Evolutionary conservation across 2,113 vertebrate species (phyloP).

Genomic region (Corythoichthys intestinalis): DNA sequence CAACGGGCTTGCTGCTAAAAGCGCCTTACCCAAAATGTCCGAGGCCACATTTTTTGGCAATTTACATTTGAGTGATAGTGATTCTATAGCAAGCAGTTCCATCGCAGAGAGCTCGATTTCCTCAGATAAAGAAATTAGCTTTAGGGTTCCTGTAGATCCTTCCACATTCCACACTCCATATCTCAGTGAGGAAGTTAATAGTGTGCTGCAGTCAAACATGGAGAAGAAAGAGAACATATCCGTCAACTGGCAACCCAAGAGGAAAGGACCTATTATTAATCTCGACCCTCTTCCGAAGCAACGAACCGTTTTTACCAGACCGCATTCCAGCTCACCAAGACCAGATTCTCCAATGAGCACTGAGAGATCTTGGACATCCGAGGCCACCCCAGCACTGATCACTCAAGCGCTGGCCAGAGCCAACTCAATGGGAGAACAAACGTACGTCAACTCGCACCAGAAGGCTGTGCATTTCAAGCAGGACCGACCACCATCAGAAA

Average conservation of each 20-base stretch:
- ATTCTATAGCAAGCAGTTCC: conserved; percentile 41
- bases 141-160: conserved; percentile 9
- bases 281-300: conserved; percentile 25
- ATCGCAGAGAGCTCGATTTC: conserved; percentile 5
- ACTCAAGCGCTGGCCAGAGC: conserved; percentile 27
- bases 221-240: conserved; percentile 9
- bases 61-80: conserved; percentile 34
- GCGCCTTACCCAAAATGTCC: background rate
- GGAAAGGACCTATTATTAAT: background rate
- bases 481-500: conserved; percentile 18
- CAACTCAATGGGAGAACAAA: conserved; percentile 41
- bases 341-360: background rate
- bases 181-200: conserved; percentile 18
- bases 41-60: conserved; percentile 19
- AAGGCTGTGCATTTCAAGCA: background rate
- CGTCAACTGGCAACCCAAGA: conserved; percentile 22
- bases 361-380: background rate
- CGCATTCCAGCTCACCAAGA: background rate
- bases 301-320: background rate
- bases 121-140: conserved; percentile 12
- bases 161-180: background rate
- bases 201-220: too few relatives aligned
- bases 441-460: background rate
- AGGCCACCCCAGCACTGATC: background rate
- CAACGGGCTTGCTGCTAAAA: background rate